Conservation (phyloP, 2,797 vertebrate species). For the Sciurus carolinensis region DNA sequence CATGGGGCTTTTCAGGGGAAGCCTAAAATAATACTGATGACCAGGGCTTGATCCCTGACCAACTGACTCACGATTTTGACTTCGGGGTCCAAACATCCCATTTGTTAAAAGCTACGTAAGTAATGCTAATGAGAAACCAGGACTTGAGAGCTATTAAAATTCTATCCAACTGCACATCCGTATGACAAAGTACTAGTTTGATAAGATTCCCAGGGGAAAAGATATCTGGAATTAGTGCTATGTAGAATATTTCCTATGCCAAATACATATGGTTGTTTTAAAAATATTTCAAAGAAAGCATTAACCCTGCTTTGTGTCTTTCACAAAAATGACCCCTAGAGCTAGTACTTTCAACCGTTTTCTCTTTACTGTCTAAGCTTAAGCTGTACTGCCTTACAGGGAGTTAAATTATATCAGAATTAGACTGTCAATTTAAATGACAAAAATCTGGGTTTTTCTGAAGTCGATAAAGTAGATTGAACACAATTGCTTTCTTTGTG, state of each 20-base stretch:
- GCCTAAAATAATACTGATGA: neutral
- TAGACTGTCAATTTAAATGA: constrained; percentile 11
- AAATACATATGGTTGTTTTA: neutral
- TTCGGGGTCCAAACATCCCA: neutral
- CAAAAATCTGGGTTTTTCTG: neutral
- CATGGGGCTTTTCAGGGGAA: neutral
- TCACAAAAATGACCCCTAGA: neutral
- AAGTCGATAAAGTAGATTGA: constrained; percentile 44
- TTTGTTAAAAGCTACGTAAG: neutral
- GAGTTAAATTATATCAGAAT: neutral
- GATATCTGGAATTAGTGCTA: constrained; percentile 14
- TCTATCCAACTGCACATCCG: neutral
- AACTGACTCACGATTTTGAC: neutral
- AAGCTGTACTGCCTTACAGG: constrained; percentile 23
- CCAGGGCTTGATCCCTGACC: neutral
- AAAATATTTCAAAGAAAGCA: constrained; percentile 12
- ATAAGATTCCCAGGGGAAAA: neutral
- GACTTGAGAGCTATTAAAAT: too few relatives aligned
- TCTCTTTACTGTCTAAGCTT: constrained; percentile 25
- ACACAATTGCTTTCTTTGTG: constrained; percentile 60
- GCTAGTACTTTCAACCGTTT: constrained; percentile 63
- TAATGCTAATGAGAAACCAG: neutral
- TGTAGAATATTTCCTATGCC: neutral
- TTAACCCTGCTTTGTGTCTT: constrained; percentile 52
- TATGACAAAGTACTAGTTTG: neutral